A percentile compares a stretch with the other conserved stretches of the same genome.
Evolutionary conservation across 2,113 vertebrate species (phyloP).

Genomic region (Camarhynchus parvulus): DNA sequence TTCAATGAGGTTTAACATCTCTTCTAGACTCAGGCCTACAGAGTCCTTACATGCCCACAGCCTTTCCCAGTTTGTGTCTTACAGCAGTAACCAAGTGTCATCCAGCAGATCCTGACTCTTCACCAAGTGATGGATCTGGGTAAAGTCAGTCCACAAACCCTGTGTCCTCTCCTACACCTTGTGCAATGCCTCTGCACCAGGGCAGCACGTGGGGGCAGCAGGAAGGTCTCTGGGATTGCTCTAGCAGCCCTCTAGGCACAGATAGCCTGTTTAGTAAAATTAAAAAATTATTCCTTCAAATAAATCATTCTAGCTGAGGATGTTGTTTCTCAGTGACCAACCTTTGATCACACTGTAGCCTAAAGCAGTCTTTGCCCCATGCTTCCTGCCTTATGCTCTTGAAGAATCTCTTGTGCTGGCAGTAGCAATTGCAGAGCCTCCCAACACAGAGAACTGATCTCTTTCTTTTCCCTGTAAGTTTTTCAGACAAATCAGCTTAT

Average conservation of each 20-base stretch:
- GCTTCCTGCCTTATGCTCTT: not conserved
- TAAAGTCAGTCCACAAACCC: not conserved
- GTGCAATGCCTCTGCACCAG: not conserved
- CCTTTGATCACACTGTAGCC: not conserved
- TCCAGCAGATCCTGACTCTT: not conserved
- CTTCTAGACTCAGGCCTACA: not conserved
- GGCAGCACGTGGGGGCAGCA: not conserved
- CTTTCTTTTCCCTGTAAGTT: not conserved
- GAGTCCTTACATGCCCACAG: not conserved
- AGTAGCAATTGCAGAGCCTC: not conserved
- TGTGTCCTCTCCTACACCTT: not conserved
- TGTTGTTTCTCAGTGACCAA: not conserved
- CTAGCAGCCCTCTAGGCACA: not conserved
- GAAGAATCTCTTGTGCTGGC: not conserved
- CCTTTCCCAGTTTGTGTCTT: not conserved
- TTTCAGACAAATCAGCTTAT: conserved; percentile 10
- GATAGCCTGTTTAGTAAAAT: not conserved
- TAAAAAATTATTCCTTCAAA: not conserved
- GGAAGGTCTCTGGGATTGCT: not conserved
- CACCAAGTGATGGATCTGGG: not conserved
- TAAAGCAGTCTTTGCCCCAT: not conserved
- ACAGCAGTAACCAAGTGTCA: not conserved
- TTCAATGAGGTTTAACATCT: not conserved
- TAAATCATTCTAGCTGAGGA: not conserved
- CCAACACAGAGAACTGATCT: not conserved